Percentiles rank a stretch among this genome's conserved stretches.
phyloP scores from a whole-genome alignment of 2,888 invertebrate species.

The Dasysyrphus albostriatus region DNA sequence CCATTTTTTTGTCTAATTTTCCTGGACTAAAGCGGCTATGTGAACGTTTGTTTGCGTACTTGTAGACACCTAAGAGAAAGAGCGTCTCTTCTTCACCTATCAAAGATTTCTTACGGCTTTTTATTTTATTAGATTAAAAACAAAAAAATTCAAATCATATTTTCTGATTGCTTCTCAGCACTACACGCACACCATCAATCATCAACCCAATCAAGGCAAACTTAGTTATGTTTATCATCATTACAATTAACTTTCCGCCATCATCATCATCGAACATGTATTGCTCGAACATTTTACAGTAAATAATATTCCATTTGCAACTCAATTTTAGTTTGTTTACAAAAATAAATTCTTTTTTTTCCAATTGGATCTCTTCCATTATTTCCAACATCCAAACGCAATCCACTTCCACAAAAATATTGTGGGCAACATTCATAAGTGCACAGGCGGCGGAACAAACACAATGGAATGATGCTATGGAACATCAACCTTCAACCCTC shows the following conservation, averaged over 20 bases:
- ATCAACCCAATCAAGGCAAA: not conserved
- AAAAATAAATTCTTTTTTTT: constrained; percentile 18
- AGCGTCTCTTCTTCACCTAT: no score
- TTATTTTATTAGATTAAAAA: no score
- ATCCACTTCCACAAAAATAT: constrained; percentile 22
- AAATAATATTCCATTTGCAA: not conserved
- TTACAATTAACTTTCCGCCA: constrained; percentile 18
- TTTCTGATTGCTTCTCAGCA: not conserved
- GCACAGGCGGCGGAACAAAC: not conserved
- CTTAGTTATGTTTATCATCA: not conserved
- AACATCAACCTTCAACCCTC: constrained; percentile 2
- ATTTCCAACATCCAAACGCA: constrained; percentile 16
- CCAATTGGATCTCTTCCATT: constrained; percentile 6
- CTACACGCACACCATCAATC: not conserved
- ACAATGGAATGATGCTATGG: not conserved
- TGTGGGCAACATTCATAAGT: not conserved
- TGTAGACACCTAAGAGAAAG: no score
- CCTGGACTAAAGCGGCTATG: no score
- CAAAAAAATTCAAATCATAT: not conserved
- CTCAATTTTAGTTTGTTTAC: constrained; percentile 16
- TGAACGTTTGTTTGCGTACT: no score
- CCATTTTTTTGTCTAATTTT: no score
- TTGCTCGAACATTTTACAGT: not conserved
- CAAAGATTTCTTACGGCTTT: no score
- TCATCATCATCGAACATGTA: constrained; percentile 39